These are phyloP conservation scores for Microctonus hyperodae DNA, from an alignment of 2,888 invertebrate genomes.

Conservation along the genomic window DNA sequence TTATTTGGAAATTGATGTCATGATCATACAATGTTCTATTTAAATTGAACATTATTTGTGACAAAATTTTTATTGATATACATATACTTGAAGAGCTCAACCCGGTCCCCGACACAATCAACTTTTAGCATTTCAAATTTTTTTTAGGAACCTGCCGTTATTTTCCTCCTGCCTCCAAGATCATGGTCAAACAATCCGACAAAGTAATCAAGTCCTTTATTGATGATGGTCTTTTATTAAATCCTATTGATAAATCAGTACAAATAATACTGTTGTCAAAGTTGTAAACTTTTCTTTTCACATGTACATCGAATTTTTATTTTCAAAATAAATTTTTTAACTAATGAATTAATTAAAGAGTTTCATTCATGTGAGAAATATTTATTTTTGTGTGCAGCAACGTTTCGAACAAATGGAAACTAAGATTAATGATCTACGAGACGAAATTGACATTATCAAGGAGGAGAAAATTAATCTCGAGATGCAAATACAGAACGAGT, in stretches of 20 bases:
- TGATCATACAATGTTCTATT: background rate
- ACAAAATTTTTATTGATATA: background rate
- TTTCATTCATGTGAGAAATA: constrained; percentile 49
- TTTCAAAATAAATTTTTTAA: constrained; percentile 24
- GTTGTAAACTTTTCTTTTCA: background rate
- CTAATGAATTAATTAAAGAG: constrained; percentile 42
- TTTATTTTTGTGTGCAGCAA: constrained; percentile 56
- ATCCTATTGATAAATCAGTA: background rate
- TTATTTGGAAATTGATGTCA: background rate
- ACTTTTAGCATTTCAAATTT: constrained; percentile 30
- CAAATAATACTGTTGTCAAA: constrained; percentile 10
- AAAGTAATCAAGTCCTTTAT: constrained; percentile 42
- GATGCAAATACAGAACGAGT: constrained; percentile 55
- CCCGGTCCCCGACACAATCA: background rate
- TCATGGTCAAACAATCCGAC: constrained; percentile 57
- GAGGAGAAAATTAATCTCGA: constrained; percentile 57
- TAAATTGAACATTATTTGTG: background rate
- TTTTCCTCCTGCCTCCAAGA: constrained; percentile 57
- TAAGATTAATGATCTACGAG: constrained; percentile 58
- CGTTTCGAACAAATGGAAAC: constrained; percentile 61
- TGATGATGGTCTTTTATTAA: background rate
- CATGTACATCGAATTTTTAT: constrained; percentile 13
- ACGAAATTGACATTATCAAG: constrained; percentile 57
- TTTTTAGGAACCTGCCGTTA: constrained; percentile 58
- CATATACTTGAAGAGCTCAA: background rate